Evolutionary conservation across 2,113 vertebrate species (phyloP).

Genomic region (Thymallus thymallus): DNA sequence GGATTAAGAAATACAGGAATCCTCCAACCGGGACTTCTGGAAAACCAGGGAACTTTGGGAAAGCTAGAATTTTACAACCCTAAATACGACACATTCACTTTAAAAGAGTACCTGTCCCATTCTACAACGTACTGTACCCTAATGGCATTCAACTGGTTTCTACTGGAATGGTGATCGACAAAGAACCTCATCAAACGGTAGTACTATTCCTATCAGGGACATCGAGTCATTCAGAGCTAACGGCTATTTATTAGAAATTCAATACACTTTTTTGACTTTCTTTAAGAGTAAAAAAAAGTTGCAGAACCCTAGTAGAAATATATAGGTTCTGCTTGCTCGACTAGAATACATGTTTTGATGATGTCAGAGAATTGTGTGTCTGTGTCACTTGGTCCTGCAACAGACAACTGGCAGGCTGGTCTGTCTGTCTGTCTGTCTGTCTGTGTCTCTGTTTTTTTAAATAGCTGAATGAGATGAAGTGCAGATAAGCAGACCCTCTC

Average conservation of each 20-base stretch:
- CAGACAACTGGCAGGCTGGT: not conserved
- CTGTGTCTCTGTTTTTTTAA: not conserved
- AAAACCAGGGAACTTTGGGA: too few species aligned
- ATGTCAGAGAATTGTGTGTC: conserved; percentile 10
- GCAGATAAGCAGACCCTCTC: not conserved
- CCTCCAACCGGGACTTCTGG: too few species aligned
- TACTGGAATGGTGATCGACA: conserved; percentile 2
- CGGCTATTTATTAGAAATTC: conserved; percentile 19
- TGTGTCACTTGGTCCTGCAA: conserved; percentile 3
- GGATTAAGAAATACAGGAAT: too few species aligned
- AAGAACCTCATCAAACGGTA: not conserved
- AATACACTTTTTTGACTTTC: conserved; percentile 10
- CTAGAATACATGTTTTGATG: conserved; percentile 1
- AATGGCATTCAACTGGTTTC: conserved; percentile 28
- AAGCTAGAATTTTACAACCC: too few species aligned
- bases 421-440: conserved; percentile 1
- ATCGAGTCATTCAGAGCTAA: conserved; percentile 32
- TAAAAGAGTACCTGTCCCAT: conserved; percentile 47
- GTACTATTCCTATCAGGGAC: conserved; percentile 5
- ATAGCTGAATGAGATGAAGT: not conserved
- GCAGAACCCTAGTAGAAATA: conserved; percentile 50
- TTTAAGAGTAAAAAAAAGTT: conserved; percentile 33
- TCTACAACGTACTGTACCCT: not conserved
- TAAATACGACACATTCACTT: conserved; percentile 44
- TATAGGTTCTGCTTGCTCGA: conserved; percentile 38